These are phyloP conservation scores for Ptiloglossa arizonensis DNA, from an alignment of 1,140 invertebrate genomes.

Conservation along the genomic window DNA sequence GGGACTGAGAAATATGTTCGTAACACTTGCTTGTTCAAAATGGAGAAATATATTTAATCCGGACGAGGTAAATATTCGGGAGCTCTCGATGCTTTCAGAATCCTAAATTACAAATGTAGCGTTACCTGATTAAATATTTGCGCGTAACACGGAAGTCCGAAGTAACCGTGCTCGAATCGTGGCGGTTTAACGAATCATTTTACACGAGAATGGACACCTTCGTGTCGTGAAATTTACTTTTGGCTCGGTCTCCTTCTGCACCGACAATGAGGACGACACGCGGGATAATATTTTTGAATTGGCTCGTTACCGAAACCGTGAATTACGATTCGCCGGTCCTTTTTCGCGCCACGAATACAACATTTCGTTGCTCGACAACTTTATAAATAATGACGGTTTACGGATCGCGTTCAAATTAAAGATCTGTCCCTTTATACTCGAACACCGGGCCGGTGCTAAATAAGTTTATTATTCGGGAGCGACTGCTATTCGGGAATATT, in stretches of 20 bases:
- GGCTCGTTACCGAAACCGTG: slow-evolving; percentile 42
- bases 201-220: slow-evolving; percentile 26
- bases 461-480: background rate
- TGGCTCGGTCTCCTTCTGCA: background rate
- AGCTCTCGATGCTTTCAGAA: background rate
- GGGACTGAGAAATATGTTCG: too few species aligned
- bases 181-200: slow-evolving; percentile 17
- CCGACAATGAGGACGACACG: slow-evolving; percentile 2
- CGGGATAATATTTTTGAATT: slow-evolving; percentile 22
- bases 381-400: slow-evolving; percentile 69
- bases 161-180: background rate
- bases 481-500: background rate
- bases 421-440: too few species aligned
- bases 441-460: too few species aligned
- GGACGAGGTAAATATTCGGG: too few species aligned
- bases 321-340: slow-evolving; percentile 6
- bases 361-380: slow-evolving; percentile 60
- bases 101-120: background rate
- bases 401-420: slow-evolving; percentile 11
- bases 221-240: slow-evolving; percentile 21
- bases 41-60: too few species aligned
- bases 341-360: slow-evolving; percentile 49
- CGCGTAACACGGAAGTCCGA: slow-evolving; percentile 30
- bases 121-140: slow-evolving; percentile 13
- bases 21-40: background rate